Conservation (phyloP, 1,140 invertebrate genomes). For the Adoxophyes honmai region DNA sequence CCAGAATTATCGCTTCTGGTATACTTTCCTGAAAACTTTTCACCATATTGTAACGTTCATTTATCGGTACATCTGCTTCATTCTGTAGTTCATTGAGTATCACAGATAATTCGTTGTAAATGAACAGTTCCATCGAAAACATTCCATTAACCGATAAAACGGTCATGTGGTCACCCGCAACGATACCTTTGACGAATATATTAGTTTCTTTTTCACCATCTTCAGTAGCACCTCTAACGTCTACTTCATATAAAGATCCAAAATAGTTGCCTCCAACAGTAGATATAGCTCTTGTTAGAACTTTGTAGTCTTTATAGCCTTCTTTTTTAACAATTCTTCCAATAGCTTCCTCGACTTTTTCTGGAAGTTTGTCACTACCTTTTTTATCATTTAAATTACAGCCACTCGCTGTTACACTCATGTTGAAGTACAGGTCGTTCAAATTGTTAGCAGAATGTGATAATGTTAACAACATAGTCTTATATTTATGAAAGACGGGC, state of each 20-base stretch:
- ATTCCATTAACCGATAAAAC: background rate
- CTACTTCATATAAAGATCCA: slow-evolving; percentile 23
- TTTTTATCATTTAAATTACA: background rate
- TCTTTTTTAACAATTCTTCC: slow-evolving; percentile 31
- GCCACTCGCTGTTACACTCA: background rate
- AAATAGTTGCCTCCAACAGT: slow-evolving; percentile 26
- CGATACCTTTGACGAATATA: background rate
- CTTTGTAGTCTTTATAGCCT: slow-evolving; percentile 27
- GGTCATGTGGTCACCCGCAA: background rate
- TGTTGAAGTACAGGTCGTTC: background rate
- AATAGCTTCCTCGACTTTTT: slow-evolving; percentile 11
- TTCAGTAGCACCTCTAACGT: slow-evolving; percentile 22
- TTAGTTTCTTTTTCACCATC: slow-evolving; percentile 23
- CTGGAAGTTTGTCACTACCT: slow-evolving; percentile 13
- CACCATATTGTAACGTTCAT: slow-evolving; percentile 9
- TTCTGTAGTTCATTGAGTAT: slow-evolving; percentile 23
- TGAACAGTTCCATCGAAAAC: background rate
- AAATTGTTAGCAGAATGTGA: too few relatives aligned
- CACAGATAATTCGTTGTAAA: slow-evolving; percentile 3
- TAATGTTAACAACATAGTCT: too few relatives aligned
- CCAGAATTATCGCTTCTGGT: slow-evolving; percentile 28
- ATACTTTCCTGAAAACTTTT: slow-evolving; percentile 19
- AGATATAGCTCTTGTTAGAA: slow-evolving; percentile 19
- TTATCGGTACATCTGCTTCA: slow-evolving; percentile 24
- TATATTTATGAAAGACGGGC: too few relatives aligned